Evolutionary conservation across 2,888 invertebrate species (phyloP).

Genomic region (Andrena trimmerana): DNA sequence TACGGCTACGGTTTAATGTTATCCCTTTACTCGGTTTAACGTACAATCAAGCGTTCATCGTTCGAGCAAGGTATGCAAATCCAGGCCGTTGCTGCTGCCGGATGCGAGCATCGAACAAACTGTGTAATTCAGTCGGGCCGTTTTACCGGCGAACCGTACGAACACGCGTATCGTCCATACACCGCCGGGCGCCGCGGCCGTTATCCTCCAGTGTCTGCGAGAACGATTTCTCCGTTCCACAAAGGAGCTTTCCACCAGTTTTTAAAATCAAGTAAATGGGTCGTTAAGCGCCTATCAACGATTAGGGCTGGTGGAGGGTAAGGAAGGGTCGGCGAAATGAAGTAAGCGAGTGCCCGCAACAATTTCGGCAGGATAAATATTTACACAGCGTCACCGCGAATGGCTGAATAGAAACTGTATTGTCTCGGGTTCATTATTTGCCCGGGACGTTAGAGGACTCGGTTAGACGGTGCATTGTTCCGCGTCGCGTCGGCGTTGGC

Average conservation of each 20-base stretch:
- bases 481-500: not conserved
- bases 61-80: constrained; percentile 61
- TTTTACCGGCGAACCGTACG: not conserved
- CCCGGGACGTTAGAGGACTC: constrained; percentile 4
- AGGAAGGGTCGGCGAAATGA: not conserved
- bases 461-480: constrained; percentile 27
- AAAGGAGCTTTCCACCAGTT: not conserved
- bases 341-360: constrained; percentile 7
- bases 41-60: constrained; percentile 53
- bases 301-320: not conserved
- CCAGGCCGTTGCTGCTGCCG: not conserved
- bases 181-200: not conserved
- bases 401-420: constrained; percentile 24
- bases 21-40: constrained; percentile 57
- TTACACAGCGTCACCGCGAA: constrained; percentile 4
- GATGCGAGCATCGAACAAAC: constrained; percentile 17
- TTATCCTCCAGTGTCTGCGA: too few species aligned
- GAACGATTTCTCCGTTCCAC: too few species aligned
- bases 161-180: not conserved
- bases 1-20: constrained; percentile 30
- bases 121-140: constrained; percentile 11
- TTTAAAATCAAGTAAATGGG: not conserved
- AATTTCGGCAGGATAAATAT: constrained; percentile 35
- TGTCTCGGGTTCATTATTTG: constrained; percentile 42
- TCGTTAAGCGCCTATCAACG: not conserved